A percentile compares a stretch with the other conserved stretches of the same genome.
phyloP scores from a whole-genome alignment of 37 sponge, comb jelly and placozoan species.

The Eunapius fragilis region DNA sequence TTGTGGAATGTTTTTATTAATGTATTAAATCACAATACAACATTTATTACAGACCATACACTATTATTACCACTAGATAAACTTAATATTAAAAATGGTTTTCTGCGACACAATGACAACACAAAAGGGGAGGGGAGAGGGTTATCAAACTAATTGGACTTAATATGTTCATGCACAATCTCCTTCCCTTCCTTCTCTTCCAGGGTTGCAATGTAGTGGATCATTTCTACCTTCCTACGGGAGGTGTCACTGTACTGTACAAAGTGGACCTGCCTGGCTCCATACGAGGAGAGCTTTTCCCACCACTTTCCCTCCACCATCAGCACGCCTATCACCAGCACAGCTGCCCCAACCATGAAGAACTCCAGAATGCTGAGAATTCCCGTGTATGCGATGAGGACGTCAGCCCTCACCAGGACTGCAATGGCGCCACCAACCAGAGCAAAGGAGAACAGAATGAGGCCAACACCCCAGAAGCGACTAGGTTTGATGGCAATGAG shows the following conservation, averaged over 20 bases:
- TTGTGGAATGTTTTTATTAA: too few relatives aligned
- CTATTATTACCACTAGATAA: too few relatives aligned
- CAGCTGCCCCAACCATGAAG: constrained; percentile 2
- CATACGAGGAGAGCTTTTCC: constrained; percentile 4
- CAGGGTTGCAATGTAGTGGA: not conserved
- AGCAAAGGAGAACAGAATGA: constrained; percentile 15
- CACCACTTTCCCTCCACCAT: constrained; percentile 31
- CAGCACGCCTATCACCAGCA: constrained; percentile 35
- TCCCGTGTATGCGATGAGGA: not conserved
- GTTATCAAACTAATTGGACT: not conserved
- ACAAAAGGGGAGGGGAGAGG: too few relatives aligned
- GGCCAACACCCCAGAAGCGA: constrained; percentile 44
- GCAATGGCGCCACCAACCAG: not conserved
- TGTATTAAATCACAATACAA: too few relatives aligned
- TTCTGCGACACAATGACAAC: too few relatives aligned
- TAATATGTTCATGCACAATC: not conserved
- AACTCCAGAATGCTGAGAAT: not conserved
- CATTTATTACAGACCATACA: too few relatives aligned
- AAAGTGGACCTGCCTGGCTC: not conserved
- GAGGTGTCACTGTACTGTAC: not conserved
- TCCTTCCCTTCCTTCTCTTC: not conserved
- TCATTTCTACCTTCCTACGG: not conserved
- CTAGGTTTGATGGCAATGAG: constrained; percentile 35
- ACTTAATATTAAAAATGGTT: too few relatives aligned
- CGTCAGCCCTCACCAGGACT: not conserved